phyloP scores from a whole-genome alignment of 2,797 vertebrate species.

The Fundulus diaphanus region DNA sequence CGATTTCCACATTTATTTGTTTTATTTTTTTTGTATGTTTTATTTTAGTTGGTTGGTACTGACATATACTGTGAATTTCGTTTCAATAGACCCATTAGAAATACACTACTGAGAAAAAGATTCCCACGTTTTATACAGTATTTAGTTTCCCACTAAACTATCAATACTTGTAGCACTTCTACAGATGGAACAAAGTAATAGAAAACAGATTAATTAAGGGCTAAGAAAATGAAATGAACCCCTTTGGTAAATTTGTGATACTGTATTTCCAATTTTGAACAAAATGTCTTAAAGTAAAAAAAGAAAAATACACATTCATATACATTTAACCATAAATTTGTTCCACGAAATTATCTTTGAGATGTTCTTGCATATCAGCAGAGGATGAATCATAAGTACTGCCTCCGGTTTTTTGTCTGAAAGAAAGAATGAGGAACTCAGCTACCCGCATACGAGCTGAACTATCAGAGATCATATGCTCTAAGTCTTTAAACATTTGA shows the following conservation, averaged over 20 bases:
- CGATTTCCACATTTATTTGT: no score
- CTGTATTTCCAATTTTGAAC: neutral
- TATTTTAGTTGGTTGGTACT: no score
- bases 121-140: no score
- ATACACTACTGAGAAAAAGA: no score
- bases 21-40: no score
- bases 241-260: neutral
- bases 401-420: neutral
- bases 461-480: neutral
- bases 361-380: neutral
- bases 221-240: neutral
- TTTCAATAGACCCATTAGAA: no score
- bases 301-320: no score
- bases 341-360: neutral
- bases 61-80: no score
- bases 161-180: no score
- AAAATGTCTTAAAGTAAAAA: neutral
- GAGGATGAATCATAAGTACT: neutral
- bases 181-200: neutral
- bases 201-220: neutral
- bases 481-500: neutral
- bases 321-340: neutral
- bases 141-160: no score
- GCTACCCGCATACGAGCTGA: slow-evolving; percentile 30
- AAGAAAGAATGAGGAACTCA: slow-evolving; percentile 41